Conservation (phyloP, 92 coral and sea anemone species). For the Umimayanthus chanpuru region DNA sequence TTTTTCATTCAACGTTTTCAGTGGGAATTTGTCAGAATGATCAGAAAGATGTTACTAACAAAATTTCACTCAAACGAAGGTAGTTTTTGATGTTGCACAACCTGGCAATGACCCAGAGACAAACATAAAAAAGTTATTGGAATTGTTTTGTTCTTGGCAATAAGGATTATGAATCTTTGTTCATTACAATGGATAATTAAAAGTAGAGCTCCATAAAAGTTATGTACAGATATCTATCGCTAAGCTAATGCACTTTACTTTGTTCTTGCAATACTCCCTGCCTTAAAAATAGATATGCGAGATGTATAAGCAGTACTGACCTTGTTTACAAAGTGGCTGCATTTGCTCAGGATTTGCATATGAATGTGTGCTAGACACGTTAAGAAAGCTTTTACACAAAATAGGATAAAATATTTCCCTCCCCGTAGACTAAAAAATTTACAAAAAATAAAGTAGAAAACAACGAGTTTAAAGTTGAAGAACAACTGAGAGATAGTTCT, state of each 20-base stretch:
- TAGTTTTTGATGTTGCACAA: not conserved
- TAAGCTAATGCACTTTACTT: not conserved
- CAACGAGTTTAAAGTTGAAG: not conserved
- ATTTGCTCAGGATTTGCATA: conserved; percentile 23
- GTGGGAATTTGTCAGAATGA: not conserved
- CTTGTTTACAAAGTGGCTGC: conserved; percentile 19
- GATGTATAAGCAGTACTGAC: not conserved
- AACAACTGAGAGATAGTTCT: not conserved
- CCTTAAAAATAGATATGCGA: not conserved
- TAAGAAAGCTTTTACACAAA: not conserved
- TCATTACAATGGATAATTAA: not conserved
- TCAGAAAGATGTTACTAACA: no score
- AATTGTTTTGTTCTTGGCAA: not conserved
- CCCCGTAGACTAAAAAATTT: not conserved
- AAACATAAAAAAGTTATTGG: not conserved
- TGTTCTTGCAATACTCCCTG: not conserved
- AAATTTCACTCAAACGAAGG: not conserved
- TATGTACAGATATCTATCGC: not conserved
- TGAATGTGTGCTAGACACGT: not conserved
- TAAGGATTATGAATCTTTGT: not conserved
- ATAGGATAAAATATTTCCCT: not conserved
- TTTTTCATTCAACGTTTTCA: not conserved
- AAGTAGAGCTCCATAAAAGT: not conserved
- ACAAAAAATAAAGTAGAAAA: no score
- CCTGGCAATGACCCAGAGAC: conserved; percentile 6